Conservation (phyloP, 2,888 invertebrate species). For the Fabriciana adippe region DNA sequence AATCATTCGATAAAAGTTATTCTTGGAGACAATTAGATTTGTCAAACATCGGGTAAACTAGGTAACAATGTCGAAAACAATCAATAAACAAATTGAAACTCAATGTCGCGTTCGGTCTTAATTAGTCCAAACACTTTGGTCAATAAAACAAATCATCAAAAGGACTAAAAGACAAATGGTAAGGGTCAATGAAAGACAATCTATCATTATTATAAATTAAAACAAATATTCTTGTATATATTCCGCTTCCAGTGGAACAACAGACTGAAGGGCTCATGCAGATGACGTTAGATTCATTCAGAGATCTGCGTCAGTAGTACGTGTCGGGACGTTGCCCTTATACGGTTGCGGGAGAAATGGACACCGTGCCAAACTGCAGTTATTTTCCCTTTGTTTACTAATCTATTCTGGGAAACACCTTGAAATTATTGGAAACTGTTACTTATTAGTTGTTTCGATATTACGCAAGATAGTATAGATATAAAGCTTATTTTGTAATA, state of each 20-base stretch:
- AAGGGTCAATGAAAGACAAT: too few species aligned
- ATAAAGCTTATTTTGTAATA: not conserved
- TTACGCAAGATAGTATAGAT: not conserved
- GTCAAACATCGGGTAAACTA: too few species aligned
- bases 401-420: constrained; percentile 17
- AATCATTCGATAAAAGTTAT: too few species aligned
- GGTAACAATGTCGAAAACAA: too few species aligned
- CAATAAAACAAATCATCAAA: too few species aligned
- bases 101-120: too few species aligned
- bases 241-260: constrained; percentile 11
- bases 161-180: too few species aligned
- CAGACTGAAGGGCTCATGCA: constrained; percentile 32
- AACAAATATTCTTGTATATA: not conserved
- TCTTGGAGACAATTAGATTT: too few species aligned
- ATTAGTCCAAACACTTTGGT: too few species aligned
- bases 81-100: too few species aligned
- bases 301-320: constrained; percentile 36
- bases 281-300: constrained; percentile 45
- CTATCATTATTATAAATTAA: too few species aligned
- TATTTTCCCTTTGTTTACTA: constrained; percentile 32
- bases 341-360: constrained; percentile 37
- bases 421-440: not conserved
- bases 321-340: constrained; percentile 41
- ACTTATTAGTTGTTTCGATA: not conserved
- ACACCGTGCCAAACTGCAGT: constrained; percentile 22